Base-by-base conservation (phyloP, 2,888 invertebrate species). In the Tetragonisca angustula region DNA sequence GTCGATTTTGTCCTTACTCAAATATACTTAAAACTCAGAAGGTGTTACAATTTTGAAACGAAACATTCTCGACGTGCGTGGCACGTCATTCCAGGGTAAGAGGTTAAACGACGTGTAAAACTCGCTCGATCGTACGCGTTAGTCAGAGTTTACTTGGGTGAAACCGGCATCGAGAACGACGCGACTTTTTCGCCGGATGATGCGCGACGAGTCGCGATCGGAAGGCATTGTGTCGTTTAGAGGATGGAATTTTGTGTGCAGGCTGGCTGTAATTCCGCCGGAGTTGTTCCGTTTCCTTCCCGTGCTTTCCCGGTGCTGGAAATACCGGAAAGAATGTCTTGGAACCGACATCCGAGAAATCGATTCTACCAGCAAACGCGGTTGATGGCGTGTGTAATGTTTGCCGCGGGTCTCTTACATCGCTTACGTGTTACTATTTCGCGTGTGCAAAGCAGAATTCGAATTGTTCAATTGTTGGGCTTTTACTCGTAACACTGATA, bases 161-260 rank as follows among this genome's bases (percentile, higher is more conserved):
- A 11, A 43, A 43, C 43, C 43, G 32, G 32, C 32, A 32, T 4
- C 32, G 32, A 32, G 32, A 32, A 56, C 56, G n/a, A 56, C 56
- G 56, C n/a, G 36, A 36, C 36, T 6, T 36, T 36, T 13, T 56
- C 15, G 21, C 4, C 56, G 56, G 56, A 56, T 56, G n/a, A 59
- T 13, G 15, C n/a, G 13, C n/a, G 24, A 5, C 56, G 43, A 43
- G 43, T n/a, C 56, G 15, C 56, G 56, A 59, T 59, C 56, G 56
- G 56, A 59, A 59, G 56, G n/a, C n/a, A 59, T 59, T 59, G 56
- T 59, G 56, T 59, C 56, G 56, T 59, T 59, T 59, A 59, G 56
- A 24, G 24, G 56, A 59, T 59, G 56, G 56, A 59, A 59, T 59
- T 59, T 59, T n/a, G n/a, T 59, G 56, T 59, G 56, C 24, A 24